Evolutionary conservation across 2,797 vertebrate genomes (phyloP).

Genomic region (Siniperca scherzeri): DNA sequence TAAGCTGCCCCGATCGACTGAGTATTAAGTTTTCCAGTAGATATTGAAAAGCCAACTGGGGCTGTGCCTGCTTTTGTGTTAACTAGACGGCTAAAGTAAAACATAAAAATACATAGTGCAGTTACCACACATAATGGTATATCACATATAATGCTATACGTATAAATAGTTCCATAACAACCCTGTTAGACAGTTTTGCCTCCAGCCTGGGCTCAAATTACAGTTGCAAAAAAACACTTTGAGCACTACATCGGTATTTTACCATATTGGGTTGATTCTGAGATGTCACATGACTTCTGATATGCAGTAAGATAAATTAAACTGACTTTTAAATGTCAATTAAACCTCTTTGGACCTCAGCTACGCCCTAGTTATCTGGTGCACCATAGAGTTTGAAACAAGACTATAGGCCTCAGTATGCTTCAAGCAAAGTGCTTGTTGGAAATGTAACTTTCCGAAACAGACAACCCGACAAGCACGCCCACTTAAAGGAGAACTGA

Average conservation of each 20-base stretch:
- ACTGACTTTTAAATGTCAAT: slow-evolving; percentile 7
- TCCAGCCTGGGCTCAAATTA: background rate
- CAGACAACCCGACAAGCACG: background rate
- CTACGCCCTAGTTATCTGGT: background rate
- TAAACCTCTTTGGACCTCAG: background rate
- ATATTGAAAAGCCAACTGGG: slow-evolving; percentile 23
- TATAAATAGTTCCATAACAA: slow-evolving; percentile 39
- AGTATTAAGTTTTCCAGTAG: slow-evolving; percentile 35
- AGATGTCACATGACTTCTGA: slow-evolving; percentile 3
- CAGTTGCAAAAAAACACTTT: background rate
- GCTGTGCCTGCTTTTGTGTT: slow-evolving; percentile 26
- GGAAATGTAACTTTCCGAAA: background rate
- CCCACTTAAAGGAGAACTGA: background rate
- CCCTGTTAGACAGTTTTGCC: slow-evolving; percentile 7
- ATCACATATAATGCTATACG: slow-evolving; percentile 26
- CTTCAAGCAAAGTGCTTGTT: background rate
- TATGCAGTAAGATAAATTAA: background rate
- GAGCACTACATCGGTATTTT: background rate
- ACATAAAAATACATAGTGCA: slow-evolving; percentile 29
- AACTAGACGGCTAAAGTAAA: slow-evolving; percentile 35
- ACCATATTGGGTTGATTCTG: background rate
- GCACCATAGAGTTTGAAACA: slow-evolving; percentile 11
- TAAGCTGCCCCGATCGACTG: slow-evolving; percentile 28
- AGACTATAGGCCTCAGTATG: background rate
- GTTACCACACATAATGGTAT: slow-evolving; percentile 31